A percentile compares a stretch with the other conserved stretches of the same genome.
Evolutionary conservation across 2,797 vertebrate species (phyloP).

Genomic region (Lindbergichthys nudifrons): DNA sequence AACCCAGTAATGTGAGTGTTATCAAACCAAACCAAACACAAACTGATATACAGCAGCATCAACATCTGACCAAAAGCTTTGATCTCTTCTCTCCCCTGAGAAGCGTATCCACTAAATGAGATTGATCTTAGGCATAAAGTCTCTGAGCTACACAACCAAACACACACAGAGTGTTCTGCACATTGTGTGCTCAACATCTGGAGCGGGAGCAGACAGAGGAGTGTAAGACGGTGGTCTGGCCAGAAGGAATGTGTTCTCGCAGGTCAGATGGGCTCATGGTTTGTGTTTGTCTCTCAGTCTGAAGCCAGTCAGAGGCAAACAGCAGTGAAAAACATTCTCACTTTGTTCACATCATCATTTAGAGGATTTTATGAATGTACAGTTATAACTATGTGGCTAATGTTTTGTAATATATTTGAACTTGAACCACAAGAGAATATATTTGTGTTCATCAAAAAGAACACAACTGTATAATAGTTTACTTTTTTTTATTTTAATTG

Average conservation of each 20-base stretch:
- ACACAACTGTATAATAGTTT: background rate
- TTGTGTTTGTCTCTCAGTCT: background rate
- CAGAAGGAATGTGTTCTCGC: slow-evolving; percentile 18
- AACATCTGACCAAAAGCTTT: slow-evolving; percentile 10
- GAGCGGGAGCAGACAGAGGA: slow-evolving; percentile 12
- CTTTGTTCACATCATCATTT: background rate
- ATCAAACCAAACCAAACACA: background rate
- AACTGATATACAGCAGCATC: background rate
- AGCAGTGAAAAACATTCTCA: background rate
- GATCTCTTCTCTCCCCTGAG: background rate
- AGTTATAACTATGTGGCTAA: background rate
- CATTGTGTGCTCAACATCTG: slow-evolving; percentile 25
- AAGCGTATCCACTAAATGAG: slow-evolving; percentile 7
- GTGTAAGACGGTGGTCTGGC: slow-evolving; percentile 17
- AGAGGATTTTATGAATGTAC: slow-evolving; percentile 2
- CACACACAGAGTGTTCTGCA: slow-evolving; percentile 26
- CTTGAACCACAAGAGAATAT: background rate
- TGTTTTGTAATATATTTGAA: background rate
- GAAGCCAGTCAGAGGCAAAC: too few relatives aligned
- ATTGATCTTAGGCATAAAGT: slow-evolving; percentile 33
- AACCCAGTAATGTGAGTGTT: background rate
- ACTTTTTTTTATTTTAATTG: background rate
- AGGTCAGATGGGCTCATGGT: slow-evolving; percentile 11
- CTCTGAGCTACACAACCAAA: slow-evolving; percentile 27
- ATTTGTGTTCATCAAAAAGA: background rate